These are phyloP conservation scores for Neolamprologus brichardi DNA, from an alignment of 2,113 vertebrate genomes.

Conservation along the genomic window DNA sequence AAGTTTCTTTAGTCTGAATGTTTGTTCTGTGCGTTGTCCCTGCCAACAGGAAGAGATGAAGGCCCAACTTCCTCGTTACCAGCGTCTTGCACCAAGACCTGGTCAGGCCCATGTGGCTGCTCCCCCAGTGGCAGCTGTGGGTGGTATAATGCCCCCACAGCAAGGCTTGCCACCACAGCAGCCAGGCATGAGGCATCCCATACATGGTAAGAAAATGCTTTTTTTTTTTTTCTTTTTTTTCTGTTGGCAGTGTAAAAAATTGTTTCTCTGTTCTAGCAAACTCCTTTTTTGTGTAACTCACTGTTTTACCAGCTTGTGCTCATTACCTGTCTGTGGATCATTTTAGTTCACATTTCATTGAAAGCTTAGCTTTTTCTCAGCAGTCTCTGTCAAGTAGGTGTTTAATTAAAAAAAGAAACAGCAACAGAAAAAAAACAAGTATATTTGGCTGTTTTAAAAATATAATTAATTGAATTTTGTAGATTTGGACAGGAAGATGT, in stretches of 20 bases:
- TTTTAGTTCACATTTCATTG: not conserved
- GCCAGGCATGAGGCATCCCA: slow-evolving; percentile 91
- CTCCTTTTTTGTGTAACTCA: not conserved
- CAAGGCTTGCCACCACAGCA: slow-evolving; percentile 79
- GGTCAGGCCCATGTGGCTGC: slow-evolving; percentile 84
- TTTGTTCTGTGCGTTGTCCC: slow-evolving; percentile 29
- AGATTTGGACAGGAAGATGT: not conserved
- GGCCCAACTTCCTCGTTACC: slow-evolving; percentile 92
- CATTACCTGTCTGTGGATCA: not conserved
- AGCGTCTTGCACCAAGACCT: slow-evolving; percentile 86
- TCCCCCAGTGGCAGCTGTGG: slow-evolving; percentile 83
- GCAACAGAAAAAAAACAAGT: not conserved
- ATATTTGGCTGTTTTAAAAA: not conserved
- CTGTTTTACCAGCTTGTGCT: no score
- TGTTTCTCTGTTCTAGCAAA: not conserved
- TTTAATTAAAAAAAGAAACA: not conserved
- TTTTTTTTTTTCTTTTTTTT: accelerated
- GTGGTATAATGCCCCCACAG: slow-evolving; percentile 89
- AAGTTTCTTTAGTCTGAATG: slow-evolving; percentile 17
- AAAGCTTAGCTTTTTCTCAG: not conserved
- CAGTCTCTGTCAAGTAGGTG: not conserved
- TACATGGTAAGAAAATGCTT: slow-evolving; percentile 61
- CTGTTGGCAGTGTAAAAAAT: not conserved
- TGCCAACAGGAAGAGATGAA: slow-evolving; percentile 87
- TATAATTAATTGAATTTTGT: not conserved